Evolutionary conservation across 2,797 vertebrate species (phyloP).

Genomic region (Carcharodon carcharias): DNA sequence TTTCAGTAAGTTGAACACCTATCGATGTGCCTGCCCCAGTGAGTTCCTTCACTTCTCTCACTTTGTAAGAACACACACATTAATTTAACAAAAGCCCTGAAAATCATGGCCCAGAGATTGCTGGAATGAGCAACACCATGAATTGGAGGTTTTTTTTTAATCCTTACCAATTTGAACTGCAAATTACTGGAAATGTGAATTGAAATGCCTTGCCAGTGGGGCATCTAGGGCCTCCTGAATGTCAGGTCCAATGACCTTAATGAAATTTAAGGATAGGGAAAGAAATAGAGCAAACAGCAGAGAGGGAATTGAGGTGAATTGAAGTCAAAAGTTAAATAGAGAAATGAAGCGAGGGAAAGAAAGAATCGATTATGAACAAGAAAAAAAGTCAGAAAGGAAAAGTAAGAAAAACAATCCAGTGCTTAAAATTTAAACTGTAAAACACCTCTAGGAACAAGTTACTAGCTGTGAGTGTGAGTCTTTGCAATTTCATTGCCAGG

Average conservation of each 20-base stretch:
- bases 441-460: background rate
- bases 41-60: background rate
- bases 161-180: background rate
- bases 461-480: background rate
- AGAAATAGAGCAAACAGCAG: background rate
- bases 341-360: background rate
- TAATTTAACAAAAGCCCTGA: background rate
- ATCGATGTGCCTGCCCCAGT: no score
- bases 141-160: background rate
- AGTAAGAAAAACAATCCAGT: background rate
- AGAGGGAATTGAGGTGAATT: background rate
- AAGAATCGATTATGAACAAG: background rate
- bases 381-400: background rate
- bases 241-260: background rate
- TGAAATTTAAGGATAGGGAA: background rate
- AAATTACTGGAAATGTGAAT: background rate
- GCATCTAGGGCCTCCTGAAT: background rate
- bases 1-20: background rate
- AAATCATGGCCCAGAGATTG: background rate
- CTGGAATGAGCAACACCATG: background rate
- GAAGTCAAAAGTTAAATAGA: background rate
- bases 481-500: background rate
- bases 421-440: background rate
- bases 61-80: background rate
- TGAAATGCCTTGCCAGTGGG: background rate